Conservation (phyloP, 2,797 vertebrate species). For the Paedocypris micromegethes region DNA sequence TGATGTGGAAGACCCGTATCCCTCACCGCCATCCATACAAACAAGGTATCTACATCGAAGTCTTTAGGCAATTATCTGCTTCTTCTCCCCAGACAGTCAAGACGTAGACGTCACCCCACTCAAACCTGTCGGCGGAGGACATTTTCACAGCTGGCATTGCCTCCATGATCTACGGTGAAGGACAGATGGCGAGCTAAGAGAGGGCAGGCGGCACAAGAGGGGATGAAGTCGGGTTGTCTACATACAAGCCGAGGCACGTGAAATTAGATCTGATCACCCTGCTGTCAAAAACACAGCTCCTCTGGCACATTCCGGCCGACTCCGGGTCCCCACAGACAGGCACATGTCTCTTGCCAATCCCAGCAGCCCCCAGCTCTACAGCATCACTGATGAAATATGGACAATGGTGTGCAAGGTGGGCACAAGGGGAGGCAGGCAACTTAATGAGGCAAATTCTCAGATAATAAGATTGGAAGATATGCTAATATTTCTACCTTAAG, state of each 20-base stretch:
- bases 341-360: slow-evolving; percentile 55
- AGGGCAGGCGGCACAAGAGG: slow-evolving; percentile 32
- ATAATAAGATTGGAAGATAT: slow-evolving; percentile 84
- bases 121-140: slow-evolving; percentile 35
- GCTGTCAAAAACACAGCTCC: slow-evolving; percentile 48
- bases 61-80: slow-evolving; percentile 26
- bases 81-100: slow-evolving; percentile 34
- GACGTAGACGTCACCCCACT: slow-evolving; percentile 24
- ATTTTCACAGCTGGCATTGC: slow-evolving; percentile 44
- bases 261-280: slow-evolving; percentile 58
- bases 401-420: slow-evolving; percentile 75
- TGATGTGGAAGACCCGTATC: neutral
- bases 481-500: slow-evolving; percentile 86
- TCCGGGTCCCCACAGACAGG: slow-evolving; percentile 49
- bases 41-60: slow-evolving; percentile 21
- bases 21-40: slow-evolving; percentile 23
- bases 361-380: slow-evolving; percentile 57
- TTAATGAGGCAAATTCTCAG: slow-evolving; percentile 84
- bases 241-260: slow-evolving; percentile 45
- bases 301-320: slow-evolving; percentile 39
- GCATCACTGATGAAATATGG: slow-evolving; percentile 72
- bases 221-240: slow-evolving; percentile 27
- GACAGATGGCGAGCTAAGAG: slow-evolving; percentile 38
- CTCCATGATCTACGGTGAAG: slow-evolving; percentile 46
- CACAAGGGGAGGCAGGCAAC: slow-evolving; percentile 71